Percentiles rank a stretch among this genome's conserved stretches.
Evolutionary conservation across 2,888 invertebrate genomes (phyloP).

Genomic region (Noctua comes): DNA sequence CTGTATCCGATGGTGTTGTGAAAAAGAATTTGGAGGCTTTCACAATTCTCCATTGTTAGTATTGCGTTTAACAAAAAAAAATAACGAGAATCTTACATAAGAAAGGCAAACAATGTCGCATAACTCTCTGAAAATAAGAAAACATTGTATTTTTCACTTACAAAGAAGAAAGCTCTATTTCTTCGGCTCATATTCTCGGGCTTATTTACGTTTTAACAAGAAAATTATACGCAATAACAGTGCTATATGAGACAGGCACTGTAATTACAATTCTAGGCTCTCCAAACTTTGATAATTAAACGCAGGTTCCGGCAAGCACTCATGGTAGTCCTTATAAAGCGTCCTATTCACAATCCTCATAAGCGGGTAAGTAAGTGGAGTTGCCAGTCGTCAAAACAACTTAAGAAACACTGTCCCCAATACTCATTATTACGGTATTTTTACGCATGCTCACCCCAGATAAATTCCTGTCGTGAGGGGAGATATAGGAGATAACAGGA

Average conservation of each 20-base stretch:
- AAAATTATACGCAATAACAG: constrained; percentile 11
- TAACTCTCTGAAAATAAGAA: constrained; percentile 1
- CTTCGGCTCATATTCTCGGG: not conserved
- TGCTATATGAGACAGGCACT: constrained; percentile 1
- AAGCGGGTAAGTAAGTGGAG: constrained; percentile 56
- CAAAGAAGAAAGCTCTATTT: constrained; percentile 19
- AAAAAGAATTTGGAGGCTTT: not conserved
- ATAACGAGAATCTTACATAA: constrained; percentile 9
- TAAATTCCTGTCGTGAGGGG: constrained; percentile 83
- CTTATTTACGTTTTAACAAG: constrained; percentile 17
- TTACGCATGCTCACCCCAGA: constrained; percentile 86
- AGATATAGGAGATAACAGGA: constrained; percentile 86
- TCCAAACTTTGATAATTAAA: constrained; percentile 46
- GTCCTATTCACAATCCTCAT: constrained; percentile 19
- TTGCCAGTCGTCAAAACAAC: constrained; percentile 71
- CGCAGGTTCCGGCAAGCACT: constrained; percentile 15
- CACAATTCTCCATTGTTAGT: constrained; percentile 12
- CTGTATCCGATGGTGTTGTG: not conserved
- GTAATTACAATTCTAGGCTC: constrained; percentile 10
- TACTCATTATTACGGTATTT: constrained; percentile 88
- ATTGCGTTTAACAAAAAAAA: constrained; percentile 5
- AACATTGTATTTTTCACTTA: constrained; percentile 20
- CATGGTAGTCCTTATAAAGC: constrained; percentile 9
- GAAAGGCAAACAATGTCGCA: constrained; percentile 15
- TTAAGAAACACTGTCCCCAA: constrained; percentile 78